phyloP scores from a whole-genome alignment of 2,797 vertebrate species.

The Salmo trutta region DNA sequence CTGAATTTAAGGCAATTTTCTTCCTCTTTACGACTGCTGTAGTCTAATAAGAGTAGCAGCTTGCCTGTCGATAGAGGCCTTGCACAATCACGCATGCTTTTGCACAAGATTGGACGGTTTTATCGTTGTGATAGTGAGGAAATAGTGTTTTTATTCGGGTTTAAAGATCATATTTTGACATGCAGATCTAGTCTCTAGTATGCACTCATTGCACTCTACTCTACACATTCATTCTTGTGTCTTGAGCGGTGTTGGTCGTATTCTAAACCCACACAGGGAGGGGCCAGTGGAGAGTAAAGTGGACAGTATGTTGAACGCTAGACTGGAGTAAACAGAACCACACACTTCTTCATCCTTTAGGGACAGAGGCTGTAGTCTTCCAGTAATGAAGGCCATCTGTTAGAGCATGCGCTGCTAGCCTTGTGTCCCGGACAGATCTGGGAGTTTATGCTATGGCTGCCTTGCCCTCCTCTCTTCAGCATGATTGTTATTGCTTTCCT shows the following conservation, averaged over 20 bases:
- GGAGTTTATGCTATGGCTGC: background rate
- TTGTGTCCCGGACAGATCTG: background rate
- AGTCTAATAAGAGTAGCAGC: slow-evolving; percentile 6
- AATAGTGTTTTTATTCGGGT: slow-evolving; percentile 19
- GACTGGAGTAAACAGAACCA: background rate
- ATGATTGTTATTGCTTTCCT: background rate
- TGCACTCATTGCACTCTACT: background rate
- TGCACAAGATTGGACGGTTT: slow-evolving; percentile 32
- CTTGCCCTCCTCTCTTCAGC: background rate
- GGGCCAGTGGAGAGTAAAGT: background rate
- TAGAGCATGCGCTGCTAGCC: background rate
- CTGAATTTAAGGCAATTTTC: background rate
- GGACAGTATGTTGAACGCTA: too few relatives aligned
- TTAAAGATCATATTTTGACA: slow-evolving; percentile 41
- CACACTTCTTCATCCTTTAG: background rate
- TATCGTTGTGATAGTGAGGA: slow-evolving; percentile 45
- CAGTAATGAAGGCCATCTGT: background rate
- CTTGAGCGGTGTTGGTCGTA: background rate
- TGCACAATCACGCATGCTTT: slow-evolving; percentile 53
- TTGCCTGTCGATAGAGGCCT: slow-evolving; percentile 16
- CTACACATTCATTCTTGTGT: background rate
- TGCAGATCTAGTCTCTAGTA: background rate
- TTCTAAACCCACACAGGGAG: background rate
- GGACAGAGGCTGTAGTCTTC: background rate
- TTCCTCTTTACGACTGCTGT: slow-evolving; percentile 20